A percentile compares a stretch with the other conserved stretches of the same genome.
Evolutionary conservation across 1,140 invertebrate genomes (phyloP).

Genomic region (Rhyacophila brunnea): DNA sequence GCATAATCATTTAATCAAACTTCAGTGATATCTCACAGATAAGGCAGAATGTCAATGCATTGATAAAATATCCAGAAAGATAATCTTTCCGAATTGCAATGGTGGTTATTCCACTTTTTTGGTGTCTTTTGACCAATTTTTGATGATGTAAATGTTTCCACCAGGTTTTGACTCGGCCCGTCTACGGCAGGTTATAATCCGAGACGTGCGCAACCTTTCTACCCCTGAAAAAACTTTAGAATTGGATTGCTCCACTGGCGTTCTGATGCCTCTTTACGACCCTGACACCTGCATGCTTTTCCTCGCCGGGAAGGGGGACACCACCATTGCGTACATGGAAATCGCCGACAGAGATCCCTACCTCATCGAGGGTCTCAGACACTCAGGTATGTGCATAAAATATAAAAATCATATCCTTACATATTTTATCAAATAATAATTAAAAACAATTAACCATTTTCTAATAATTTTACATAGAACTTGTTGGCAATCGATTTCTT

Average conservation of each 20-base stretch:
- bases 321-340: conserved; percentile 84
- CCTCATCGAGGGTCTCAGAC: conserved; percentile 78
- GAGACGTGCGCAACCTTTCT: conserved; percentile 80
- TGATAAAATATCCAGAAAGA: too few relatives aligned
- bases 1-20: too few relatives aligned
- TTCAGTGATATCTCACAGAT: too few relatives aligned
- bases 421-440: too few relatives aligned
- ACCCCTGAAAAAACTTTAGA: conserved; percentile 75
- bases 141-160: too few relatives aligned
- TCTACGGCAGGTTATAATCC: conserved; percentile 80
- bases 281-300: conserved; percentile 92
- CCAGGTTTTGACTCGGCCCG: conserved; percentile 72
- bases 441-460: too few relatives aligned
- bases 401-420: background rate
- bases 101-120: too few relatives aligned
- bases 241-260: conserved; percentile 87
- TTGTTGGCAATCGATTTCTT: too few relatives aligned
- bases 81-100: too few relatives aligned
- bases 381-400: conserved; percentile 54
- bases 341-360: conserved; percentile 81
- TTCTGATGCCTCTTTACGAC: conserved; percentile 87
- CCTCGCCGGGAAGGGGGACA: conserved; percentile 89
- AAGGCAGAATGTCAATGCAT: too few relatives aligned
- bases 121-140: too few relatives aligned
- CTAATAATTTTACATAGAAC: too few relatives aligned